Conservation (phyloP, 2,113 vertebrate species). For the Penelope pileata region DNA sequence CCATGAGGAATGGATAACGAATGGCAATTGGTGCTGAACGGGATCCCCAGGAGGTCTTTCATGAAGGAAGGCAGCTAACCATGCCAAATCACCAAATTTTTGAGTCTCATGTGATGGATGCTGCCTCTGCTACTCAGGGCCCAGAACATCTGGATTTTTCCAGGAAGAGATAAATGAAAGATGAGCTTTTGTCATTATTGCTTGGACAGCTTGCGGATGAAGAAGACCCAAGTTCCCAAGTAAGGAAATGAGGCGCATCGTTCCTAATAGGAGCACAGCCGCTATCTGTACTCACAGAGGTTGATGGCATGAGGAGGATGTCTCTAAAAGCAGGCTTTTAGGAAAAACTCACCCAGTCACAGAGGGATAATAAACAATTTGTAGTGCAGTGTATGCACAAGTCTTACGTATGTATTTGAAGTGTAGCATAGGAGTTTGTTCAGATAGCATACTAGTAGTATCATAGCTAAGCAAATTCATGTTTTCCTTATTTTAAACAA, state of each 20-base stretch:
- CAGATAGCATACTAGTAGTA: background rate
- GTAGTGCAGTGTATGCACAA: background rate
- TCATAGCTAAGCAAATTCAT: background rate
- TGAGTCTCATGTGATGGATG: background rate
- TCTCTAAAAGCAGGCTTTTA: background rate
- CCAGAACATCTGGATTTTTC: background rate
- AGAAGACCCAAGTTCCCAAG: background rate
- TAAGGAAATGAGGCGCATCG: background rate
- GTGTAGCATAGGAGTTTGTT: background rate
- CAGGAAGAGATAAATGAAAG: background rate
- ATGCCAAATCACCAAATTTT: background rate
- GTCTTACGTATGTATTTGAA: background rate
- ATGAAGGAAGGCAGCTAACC: background rate
- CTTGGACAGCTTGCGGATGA: background rate
- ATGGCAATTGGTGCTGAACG: rapidly evolving
- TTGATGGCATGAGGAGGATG: background rate
- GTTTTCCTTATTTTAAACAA: background rate
- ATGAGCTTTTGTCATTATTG: background rate
- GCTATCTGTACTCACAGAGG: background rate
- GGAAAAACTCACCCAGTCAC: background rate
- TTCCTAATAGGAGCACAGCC: background rate
- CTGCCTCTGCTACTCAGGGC: background rate
- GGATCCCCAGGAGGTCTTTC: background rate
- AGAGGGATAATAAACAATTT: background rate
- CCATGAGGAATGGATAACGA: background rate